These are phyloP conservation scores for Galago senegalensis DNA, from an alignment of 2,797 vertebrate species.

Conservation along the genomic window DNA sequence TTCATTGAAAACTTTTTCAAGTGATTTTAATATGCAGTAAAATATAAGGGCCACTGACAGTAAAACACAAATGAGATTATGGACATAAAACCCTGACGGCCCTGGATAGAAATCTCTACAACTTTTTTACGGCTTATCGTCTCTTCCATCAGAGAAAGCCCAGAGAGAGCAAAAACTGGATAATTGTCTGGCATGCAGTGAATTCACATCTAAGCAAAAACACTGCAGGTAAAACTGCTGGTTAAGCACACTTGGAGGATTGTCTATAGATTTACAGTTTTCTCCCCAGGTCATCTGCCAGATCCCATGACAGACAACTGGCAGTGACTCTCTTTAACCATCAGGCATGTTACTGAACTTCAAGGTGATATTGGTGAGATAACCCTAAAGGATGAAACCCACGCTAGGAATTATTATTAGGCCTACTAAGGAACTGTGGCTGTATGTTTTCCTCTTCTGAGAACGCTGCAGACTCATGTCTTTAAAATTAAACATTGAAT, in stretches of 20 bases:
- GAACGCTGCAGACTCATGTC: conserved; percentile 16
- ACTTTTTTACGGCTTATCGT: not conserved
- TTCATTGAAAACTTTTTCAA: not conserved
- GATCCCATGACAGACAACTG: not conserved
- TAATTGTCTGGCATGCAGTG: not conserved
- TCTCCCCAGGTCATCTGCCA: not conserved
- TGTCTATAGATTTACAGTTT: not conserved
- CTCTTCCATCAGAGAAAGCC: not conserved
- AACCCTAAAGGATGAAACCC: conserved; percentile 18
- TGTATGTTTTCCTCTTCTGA: conserved; percentile 40
- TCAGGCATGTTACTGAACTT: not conserved
- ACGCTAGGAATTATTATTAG: conserved; percentile 42
- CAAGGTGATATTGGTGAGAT: not conserved
- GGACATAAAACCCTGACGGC: not conserved
- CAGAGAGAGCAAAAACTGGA: not conserved
- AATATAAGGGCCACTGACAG: not conserved
- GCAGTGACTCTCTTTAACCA: not conserved
- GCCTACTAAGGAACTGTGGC: not conserved
- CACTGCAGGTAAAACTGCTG: not conserved
- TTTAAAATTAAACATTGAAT: conserved; percentile 76
- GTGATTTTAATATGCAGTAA: not conserved
- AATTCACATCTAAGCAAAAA: not conserved
- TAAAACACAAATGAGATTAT: not conserved
- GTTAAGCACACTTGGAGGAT: not conserved
- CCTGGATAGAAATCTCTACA: not conserved